phyloP scores from a whole-genome alignment of 2,888 invertebrate species.

The Tachina lurida region DNA sequence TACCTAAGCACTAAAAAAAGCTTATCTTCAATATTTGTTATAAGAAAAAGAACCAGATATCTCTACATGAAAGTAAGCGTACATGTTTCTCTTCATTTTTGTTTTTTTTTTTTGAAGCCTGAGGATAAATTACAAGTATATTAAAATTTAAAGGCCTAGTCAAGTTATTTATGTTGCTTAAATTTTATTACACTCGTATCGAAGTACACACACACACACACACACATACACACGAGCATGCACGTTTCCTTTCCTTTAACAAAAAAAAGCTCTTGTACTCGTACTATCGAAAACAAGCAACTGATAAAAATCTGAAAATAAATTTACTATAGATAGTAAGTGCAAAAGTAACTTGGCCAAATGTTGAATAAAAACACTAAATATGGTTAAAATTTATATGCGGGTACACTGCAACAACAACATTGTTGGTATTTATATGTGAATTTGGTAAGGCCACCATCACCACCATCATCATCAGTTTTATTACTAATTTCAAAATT shows the following conservation, averaged over 20 bases:
- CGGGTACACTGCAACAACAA: slow-evolving; percentile 1
- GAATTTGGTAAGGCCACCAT: slow-evolving; percentile 18
- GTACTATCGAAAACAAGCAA: slow-evolving; percentile 45
- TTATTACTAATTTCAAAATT: slow-evolving; percentile 52
- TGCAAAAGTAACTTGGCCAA: slow-evolving; percentile 35
- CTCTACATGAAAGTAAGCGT: slow-evolving; percentile 11
- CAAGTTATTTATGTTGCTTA: slow-evolving; percentile 65
- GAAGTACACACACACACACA: not conserved
- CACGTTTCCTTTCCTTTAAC: slow-evolving; percentile 10
- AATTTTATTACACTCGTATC: slow-evolving; percentile 38
- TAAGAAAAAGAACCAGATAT: not conserved
- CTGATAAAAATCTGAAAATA: slow-evolving; percentile 62
- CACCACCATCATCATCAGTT: not conserved
- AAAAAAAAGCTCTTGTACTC: slow-evolving; percentile 17
- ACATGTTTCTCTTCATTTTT: slow-evolving; percentile 4
- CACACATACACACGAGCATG: not conserved
- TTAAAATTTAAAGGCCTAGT: slow-evolving; percentile 67
- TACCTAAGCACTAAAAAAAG: slow-evolving; percentile 41
- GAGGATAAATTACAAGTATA: slow-evolving; percentile 62
- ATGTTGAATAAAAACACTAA: slow-evolving; percentile 19
- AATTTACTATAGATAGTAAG: slow-evolving; percentile 58
- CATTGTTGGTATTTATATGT: not conserved
- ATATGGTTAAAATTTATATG: slow-evolving; percentile 32
- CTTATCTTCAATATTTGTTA: slow-evolving; percentile 29
- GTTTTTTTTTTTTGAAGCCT: slow-evolving; percentile 1